Evolutionary conservation across 2,888 invertebrate genomes (phyloP).

Genomic region (Mongoloraphidia duomilia): DNA sequence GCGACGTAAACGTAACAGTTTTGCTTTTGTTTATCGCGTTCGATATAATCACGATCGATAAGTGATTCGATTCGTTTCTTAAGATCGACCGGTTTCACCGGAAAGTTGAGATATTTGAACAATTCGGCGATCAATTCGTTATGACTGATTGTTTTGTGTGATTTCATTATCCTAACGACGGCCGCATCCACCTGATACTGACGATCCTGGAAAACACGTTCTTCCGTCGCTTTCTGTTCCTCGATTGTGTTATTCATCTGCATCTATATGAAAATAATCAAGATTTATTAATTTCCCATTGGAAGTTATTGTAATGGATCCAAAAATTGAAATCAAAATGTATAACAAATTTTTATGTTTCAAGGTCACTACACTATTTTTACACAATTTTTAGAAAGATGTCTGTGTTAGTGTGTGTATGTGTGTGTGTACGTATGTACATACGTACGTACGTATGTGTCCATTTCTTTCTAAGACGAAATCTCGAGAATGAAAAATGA

Average conservation of each 20-base stretch:
- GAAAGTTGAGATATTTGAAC: constrained; percentile 92
- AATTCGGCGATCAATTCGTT: constrained; percentile 89
- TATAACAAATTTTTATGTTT: no score
- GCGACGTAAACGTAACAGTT: no score
- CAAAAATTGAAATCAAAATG: no score
- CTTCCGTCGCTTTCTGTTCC: constrained; percentile 87
- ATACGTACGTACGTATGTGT: no score
- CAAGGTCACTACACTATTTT: no score
- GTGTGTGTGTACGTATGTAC: no score
- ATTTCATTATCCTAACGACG: constrained; percentile 97
- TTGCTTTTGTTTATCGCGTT: constrained; percentile 80
- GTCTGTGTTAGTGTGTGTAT: no score
- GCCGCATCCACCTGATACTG: constrained; percentile 99
- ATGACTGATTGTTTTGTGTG: constrained; percentile 85
- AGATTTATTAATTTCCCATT: not conserved
- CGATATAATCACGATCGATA: constrained; percentile 97
- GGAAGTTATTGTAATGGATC: no score
- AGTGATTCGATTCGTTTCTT: constrained; percentile 96
- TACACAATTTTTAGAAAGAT: no score
- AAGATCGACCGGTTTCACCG: constrained; percentile 92
- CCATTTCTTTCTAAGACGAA: no score
- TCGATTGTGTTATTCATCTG: constrained; percentile 70
- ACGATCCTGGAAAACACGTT: constrained; percentile 92
- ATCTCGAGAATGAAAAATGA: no score
- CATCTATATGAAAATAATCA: constrained; percentile 8